Conservation (phyloP, 1,140 invertebrate genomes). For the Dreissena polymorpha region DNA sequence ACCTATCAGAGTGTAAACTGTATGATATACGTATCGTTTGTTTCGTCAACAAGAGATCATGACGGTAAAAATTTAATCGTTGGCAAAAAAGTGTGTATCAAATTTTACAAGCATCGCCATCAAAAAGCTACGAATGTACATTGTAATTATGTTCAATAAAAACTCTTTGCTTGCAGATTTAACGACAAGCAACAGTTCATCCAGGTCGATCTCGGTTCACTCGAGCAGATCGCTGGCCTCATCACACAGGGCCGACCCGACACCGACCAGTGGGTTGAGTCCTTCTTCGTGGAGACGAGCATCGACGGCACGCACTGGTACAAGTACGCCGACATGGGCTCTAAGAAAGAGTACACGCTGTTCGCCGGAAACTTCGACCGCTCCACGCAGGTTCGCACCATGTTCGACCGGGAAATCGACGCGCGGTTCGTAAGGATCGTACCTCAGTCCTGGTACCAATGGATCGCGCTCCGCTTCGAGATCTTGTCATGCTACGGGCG, state of each 20-base stretch:
- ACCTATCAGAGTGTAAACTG: too few species aligned
- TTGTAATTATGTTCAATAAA: too few species aligned
- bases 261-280: conserved; percentile 84
- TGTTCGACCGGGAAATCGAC: conserved; percentile 58
- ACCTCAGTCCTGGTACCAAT: conserved; percentile 58
- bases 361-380: conserved; percentile 66
- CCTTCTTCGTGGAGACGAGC: conserved; percentile 83
- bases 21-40: too few species aligned
- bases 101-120: too few species aligned
- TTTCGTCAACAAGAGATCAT: too few species aligned
- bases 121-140: too few species aligned
- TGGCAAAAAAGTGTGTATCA: too few species aligned
- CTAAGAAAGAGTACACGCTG: conserved; percentile 19
- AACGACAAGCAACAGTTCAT: conserved; percentile 67
- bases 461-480: conserved; percentile 62
- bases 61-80: too few species aligned
- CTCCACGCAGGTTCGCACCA: conserved; percentile 55
- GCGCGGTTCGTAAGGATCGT: conserved; percentile 62
- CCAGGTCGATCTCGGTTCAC: conserved; percentile 83
- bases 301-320: conserved; percentile 59
- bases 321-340: conserved; percentile 37
- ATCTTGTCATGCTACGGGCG: conserved; percentile 62
- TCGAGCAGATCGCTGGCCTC: conserved; percentile 88
- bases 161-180: conserved; percentile 5
- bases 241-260: conserved; percentile 83